Conservation (phyloP, 2,113 vertebrate species). For the Zingel zingel region DNA sequence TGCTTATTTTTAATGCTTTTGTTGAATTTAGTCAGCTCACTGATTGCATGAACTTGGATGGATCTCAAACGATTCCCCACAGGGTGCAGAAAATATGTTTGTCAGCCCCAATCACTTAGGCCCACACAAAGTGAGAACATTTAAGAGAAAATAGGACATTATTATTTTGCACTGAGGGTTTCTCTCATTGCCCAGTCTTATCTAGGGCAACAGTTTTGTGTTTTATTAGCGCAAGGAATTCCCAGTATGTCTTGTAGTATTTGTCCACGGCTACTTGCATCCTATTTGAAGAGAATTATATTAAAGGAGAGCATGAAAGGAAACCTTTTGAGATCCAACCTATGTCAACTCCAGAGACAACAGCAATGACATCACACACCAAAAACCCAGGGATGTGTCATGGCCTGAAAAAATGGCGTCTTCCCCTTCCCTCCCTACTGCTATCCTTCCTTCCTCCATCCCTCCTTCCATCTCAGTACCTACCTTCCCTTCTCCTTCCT, state of each 20-base stretch:
- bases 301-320: background rate
- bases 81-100: conserved; percentile 23
- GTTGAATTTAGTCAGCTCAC: conserved; percentile 26
- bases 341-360: background rate
- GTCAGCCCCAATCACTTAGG: conserved; percentile 11
- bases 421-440: background rate
- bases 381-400: background rate
- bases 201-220: background rate
- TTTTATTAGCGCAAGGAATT: conserved; percentile 2
- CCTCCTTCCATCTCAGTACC: background rate
- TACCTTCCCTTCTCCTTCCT: background rate
- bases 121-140: conserved; percentile 19
- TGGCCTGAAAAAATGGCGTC: background rate
- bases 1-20: conserved; percentile 15
- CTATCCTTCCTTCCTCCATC: background rate
- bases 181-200: conserved; percentile 14
- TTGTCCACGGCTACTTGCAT: background rate
- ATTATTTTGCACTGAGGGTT: conserved; percentile 28
- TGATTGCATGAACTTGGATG: conserved; percentile 57
- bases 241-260: background rate
- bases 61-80: conserved; percentile 58
- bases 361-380: background rate
- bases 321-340: conserved; percentile 57
- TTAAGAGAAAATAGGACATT: conserved; percentile 24
- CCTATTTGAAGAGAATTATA: background rate